A percentile compares a stretch with the other conserved stretches of the same genome.
These are phyloP conservation scores for Zaprionus taronus DNA, from an alignment of 1,140 invertebrate genomes.

Conservation along the genomic window DNA sequence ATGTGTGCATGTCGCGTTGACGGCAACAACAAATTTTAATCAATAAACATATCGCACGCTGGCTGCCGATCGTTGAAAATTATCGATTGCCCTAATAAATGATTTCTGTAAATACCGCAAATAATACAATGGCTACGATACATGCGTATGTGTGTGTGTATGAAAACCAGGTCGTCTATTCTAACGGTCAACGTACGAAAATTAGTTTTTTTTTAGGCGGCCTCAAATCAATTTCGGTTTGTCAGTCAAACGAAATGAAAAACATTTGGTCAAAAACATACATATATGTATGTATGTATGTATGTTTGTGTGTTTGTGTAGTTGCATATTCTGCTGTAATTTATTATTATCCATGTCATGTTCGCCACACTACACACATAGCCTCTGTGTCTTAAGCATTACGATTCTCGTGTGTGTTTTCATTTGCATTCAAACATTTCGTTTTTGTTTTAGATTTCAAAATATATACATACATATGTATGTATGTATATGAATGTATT, in stretches of 20 bases:
- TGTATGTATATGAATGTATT: neutral
- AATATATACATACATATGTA: conserved; percentile 33
- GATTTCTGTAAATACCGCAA: conserved; percentile 19
- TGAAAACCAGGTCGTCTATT: conserved; percentile 8
- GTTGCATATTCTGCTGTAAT: conserved; percentile 48
- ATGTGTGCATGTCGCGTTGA: neutral
- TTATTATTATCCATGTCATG: conserved; percentile 70
- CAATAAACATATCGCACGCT: conserved; percentile 35
- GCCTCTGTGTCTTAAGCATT: conserved; percentile 35
- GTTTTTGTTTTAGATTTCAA: conserved; percentile 57
- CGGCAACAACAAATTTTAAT: conserved; percentile 35
- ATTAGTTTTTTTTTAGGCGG: conserved; percentile 41
- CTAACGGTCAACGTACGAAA: conserved; percentile 40
- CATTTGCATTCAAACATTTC: conserved; percentile 55
- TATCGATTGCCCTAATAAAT: conserved; percentile 52
- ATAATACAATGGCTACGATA: conserved; percentile 26
- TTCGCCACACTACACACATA: conserved; percentile 14
- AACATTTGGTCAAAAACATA: conserved; percentile 34
- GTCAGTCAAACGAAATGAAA: conserved; percentile 46
- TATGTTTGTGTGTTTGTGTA: conserved; percentile 1
- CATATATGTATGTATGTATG: neutral
- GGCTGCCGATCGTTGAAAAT: conserved; percentile 31
- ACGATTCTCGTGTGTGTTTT: conserved; percentile 50
- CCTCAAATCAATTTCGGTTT: conserved; percentile 40
- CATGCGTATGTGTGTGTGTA: neutral